A percentile compares a stretch with the other conserved stretches of the same genome.
Conservation (phyloP, 2,888 invertebrate genomes). For the Embidobia sp. region DNA sequence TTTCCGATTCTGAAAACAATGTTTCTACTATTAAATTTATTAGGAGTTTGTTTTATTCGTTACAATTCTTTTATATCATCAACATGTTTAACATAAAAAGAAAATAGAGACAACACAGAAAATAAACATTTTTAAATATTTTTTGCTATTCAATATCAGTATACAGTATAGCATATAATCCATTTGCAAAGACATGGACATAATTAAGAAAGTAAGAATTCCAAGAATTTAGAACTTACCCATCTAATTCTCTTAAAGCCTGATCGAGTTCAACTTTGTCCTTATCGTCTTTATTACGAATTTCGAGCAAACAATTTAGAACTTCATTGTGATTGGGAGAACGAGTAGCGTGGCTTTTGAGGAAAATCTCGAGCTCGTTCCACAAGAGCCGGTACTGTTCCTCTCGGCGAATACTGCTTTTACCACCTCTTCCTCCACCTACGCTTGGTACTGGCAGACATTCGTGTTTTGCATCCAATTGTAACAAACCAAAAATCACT, state of each 20-base stretch:
- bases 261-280: conserved; percentile 85
- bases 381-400: conserved; percentile 96
- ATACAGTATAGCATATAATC: too few species aligned
- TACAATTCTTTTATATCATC: too few species aligned
- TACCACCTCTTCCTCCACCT: conserved; percentile 84
- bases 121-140: too few species aligned
- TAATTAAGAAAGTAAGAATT: too few species aligned
- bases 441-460: conserved; percentile 88
- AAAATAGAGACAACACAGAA: too few species aligned
- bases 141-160: too few species aligned
- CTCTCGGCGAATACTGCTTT: conserved; percentile 84
- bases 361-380: conserved; percentile 92
- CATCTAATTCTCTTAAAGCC: conserved; percentile 84
- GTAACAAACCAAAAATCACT: conserved; percentile 90
- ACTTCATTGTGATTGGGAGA: conserved; percentile 90
- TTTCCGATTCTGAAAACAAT: conserved; percentile 73
- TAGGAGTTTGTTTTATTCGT: too few species aligned
- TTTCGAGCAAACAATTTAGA: conserved; percentile 90
- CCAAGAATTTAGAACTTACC: conserved; percentile 78
- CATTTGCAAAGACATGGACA: too few species aligned
- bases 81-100: too few species aligned
- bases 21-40: too few species aligned
- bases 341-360: conserved; percentile 85
- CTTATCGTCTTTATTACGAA: conserved; percentile 83
- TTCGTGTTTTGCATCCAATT: conserved; percentile 92